These are phyloP conservation scores for Drosophila ambigua DNA, from an alignment of 1,140 invertebrate genomes.

Conservation along the genomic window DNA sequence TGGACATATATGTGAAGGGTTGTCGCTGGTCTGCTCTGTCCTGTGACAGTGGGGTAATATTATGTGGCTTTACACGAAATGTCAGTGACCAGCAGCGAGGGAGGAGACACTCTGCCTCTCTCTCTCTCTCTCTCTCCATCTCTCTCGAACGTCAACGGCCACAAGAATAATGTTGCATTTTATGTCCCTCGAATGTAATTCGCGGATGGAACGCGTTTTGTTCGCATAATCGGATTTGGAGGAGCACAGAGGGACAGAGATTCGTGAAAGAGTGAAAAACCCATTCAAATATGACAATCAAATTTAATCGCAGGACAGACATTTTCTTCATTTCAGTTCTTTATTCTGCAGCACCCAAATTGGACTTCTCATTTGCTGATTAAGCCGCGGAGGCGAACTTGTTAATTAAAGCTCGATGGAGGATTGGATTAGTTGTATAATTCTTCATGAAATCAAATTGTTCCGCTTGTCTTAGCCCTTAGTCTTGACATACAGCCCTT, in stretches of 20 bases:
- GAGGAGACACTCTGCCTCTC: background rate
- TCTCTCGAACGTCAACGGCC: constrained; percentile 57
- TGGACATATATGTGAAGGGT: constrained; percentile 29
- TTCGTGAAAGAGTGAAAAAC: background rate
- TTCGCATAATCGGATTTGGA: constrained; percentile 76
- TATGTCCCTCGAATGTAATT: constrained; percentile 78
- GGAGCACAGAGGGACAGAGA: constrained; percentile 5
- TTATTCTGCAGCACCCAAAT: constrained; percentile 8
- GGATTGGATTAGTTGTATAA: too few species aligned
- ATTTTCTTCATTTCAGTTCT: constrained; percentile 53
- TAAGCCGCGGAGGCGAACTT: too few species aligned
- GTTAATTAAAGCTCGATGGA: too few species aligned
- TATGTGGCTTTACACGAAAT: constrained; percentile 63
- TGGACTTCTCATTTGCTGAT: constrained; percentile 5
- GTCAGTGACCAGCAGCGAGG: constrained; percentile 1
- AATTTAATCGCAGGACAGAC: constrained; percentile 41
- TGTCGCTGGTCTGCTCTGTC: background rate
- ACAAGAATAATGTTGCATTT: constrained; percentile 81
- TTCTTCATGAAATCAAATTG: too few species aligned
- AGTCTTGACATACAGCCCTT: too few species aligned
- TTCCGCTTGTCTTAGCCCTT: too few species aligned
- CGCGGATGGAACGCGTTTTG: constrained; percentile 68
- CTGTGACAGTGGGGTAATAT: constrained; percentile 43
- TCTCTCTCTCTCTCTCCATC: background rate
- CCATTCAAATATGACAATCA: constrained; percentile 28